Conservation (phyloP, 2,888 invertebrate genomes). For the Mythimna albipuncta region DNA sequence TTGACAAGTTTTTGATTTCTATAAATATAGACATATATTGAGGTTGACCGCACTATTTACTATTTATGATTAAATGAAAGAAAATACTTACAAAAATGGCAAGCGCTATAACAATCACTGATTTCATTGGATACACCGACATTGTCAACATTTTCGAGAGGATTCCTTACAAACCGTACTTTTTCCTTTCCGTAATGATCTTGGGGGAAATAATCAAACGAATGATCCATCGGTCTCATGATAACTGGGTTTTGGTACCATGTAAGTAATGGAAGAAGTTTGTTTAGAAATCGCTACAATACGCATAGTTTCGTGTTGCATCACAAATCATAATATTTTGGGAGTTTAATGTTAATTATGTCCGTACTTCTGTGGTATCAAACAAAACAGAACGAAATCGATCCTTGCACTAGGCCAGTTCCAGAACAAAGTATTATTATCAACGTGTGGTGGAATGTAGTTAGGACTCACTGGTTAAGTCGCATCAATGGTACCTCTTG, state of each 20-base stretch:
- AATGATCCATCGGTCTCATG: not conserved
- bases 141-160: not conserved
- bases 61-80: not conserved
- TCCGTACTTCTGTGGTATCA: not conserved
- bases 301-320: slow-evolving; percentile 22
- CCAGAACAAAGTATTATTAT: too few species aligned
- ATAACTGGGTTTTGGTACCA: slow-evolving; percentile 8
- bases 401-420: too few species aligned
- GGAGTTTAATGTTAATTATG: slow-evolving; percentile 16
- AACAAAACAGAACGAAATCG: not conserved
- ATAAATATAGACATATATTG: too few species aligned
- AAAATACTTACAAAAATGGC: slow-evolving; percentile 54
- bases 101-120: slow-evolving; percentile 43
- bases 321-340: slow-evolving; percentile 40
- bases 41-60: not conserved
- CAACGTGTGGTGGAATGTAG: too few species aligned
- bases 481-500: too few species aligned
- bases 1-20: too few species aligned
- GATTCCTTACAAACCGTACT: not conserved
- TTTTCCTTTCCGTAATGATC: not conserved
- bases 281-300: slow-evolving; percentile 51
- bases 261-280: slow-evolving; percentile 25
- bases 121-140: slow-evolving; percentile 28
- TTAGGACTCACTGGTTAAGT: too few species aligned
- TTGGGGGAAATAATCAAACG: not conserved